phyloP scores from a whole-genome alignment of 1,140 invertebrate genomes.

The Leptonema lineaticorne region DNA sequence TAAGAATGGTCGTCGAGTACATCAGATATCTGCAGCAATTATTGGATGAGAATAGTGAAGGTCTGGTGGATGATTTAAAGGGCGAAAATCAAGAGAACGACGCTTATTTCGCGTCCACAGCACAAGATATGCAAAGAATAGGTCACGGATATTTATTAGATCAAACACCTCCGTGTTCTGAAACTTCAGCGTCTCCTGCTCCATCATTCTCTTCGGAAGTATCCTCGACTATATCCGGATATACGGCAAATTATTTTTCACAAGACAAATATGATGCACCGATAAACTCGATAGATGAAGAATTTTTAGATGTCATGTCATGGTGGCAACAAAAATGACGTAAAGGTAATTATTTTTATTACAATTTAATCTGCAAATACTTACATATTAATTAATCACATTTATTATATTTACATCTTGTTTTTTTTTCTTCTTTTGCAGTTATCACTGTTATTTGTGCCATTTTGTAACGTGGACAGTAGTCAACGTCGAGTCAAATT shows the following conservation, averaged over 20 bases:
- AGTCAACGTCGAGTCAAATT: not conserved
- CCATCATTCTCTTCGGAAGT: conserved; percentile 73
- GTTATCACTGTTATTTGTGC: conserved; percentile 14
- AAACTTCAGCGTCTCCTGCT: conserved; percentile 69
- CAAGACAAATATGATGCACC: conserved; percentile 56
- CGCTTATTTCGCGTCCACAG: conserved; percentile 45
- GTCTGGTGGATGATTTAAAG: conserved; percentile 1
- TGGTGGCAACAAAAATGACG: conserved; percentile 73
- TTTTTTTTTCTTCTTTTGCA: conserved; percentile 34
- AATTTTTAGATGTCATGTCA: conserved; percentile 79
- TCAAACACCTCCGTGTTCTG: conserved; percentile 62
- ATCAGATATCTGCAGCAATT: conserved; percentile 85
- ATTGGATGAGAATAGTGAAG: conserved; percentile 63
- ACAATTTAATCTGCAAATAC: not conserved
- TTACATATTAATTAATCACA: not conserved
- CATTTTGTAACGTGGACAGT: not conserved
- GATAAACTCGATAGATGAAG: conserved; percentile 68
- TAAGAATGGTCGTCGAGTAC: conserved; percentile 91
- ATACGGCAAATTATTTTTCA: conserved; percentile 48
- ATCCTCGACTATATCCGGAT: conserved; percentile 50
- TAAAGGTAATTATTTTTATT: conserved; percentile 47
- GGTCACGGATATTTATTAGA: conserved; percentile 46
- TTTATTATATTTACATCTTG: conserved; percentile 19
- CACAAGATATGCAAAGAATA: conserved; percentile 44
- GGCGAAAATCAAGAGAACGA: conserved; percentile 40